Evolutionary conservation across 1,140 invertebrate species (phyloP).

Genomic region (Homalodisca vitripennis): DNA sequence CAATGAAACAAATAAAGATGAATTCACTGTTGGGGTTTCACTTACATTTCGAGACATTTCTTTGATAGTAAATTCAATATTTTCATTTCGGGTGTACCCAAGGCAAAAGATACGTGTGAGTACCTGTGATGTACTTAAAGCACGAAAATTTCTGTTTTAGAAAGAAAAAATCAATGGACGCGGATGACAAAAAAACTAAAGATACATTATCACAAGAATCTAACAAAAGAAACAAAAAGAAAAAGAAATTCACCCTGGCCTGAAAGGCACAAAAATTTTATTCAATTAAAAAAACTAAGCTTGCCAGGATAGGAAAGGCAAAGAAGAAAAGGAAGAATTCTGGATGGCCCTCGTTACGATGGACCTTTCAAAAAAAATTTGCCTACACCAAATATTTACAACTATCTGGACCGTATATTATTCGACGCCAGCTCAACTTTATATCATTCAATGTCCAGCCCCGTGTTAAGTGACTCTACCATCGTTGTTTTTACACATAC

Average conservation of each 20-base stretch:
- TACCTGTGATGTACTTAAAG: neutral
- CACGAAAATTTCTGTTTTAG: neutral
- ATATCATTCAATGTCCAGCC: neutral
- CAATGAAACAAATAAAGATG: neutral
- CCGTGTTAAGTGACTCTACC: neutral
- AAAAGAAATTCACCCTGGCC: neutral
- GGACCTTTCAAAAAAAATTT: neutral
- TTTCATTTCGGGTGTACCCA: neutral
- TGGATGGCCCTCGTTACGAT: neutral
- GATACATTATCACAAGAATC: neutral
- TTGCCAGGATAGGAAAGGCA: neutral
- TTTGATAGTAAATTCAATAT: neutral
- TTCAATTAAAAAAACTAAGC: neutral
- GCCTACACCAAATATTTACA: neutral
- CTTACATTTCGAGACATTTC: neutral
- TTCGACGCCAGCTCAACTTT: neutral
- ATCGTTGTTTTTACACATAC: neutral
- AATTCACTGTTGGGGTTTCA: neutral
- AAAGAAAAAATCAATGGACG: neutral
- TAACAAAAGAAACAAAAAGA: neutral
- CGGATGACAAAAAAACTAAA: neutral
- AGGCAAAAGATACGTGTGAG: neutral
- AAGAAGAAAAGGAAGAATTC: neutral
- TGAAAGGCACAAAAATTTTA: neutral
- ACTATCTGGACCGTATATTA: neutral